Percentiles rank a stretch among this genome's conserved stretches.
Evolutionary conservation across 2,113 vertebrate genomes (phyloP).

Genomic region (Gila orcuttii): DNA sequence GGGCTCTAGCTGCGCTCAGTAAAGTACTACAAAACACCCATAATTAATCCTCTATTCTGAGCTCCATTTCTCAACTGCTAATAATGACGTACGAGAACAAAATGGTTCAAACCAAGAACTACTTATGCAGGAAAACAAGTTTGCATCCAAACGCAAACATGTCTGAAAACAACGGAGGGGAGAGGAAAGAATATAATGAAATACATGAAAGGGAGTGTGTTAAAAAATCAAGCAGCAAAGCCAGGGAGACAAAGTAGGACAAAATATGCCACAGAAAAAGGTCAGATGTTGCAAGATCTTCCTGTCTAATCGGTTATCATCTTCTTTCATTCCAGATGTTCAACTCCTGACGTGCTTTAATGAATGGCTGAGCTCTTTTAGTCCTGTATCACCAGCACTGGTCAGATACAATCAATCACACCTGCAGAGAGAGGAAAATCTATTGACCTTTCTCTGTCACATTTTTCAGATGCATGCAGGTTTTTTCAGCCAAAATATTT

Average conservation of each 20-base stretch:
- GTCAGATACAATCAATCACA: conserved; percentile 64
- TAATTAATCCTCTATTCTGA: conserved; percentile 54
- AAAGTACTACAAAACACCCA: conserved; percentile 48
- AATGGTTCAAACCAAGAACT: background rate
- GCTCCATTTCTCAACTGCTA: conserved; percentile 42
- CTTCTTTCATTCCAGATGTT: conserved; percentile 62
- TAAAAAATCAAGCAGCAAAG: background rate
- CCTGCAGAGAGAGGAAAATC: conserved; percentile 54
- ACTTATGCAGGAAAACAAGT: conserved; percentile 33
- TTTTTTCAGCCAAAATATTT: conserved; percentile 60
- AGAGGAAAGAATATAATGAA: background rate
- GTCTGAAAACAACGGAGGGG: background rate
- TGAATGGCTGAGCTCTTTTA: conserved; percentile 49
- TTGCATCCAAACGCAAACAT: conserved; percentile 47
- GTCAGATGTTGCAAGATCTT: conserved; percentile 27
- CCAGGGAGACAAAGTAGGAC: conserved; percentile 14
- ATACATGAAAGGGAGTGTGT: background rate
- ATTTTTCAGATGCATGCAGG: conserved; percentile 61
- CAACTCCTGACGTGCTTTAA: conserved; percentile 58
- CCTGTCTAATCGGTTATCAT: conserved; percentile 59
- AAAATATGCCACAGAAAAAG: conserved; percentile 29
- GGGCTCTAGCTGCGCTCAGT: conserved; percentile 31
- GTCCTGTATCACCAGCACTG: conserved; percentile 49
- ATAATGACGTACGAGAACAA: conserved; percentile 8
- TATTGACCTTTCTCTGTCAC: conserved; percentile 67